Evolutionary conservation across 2,888 invertebrate genomes (phyloP).

Genomic region (Tricholauxania praeusta): DNA sequence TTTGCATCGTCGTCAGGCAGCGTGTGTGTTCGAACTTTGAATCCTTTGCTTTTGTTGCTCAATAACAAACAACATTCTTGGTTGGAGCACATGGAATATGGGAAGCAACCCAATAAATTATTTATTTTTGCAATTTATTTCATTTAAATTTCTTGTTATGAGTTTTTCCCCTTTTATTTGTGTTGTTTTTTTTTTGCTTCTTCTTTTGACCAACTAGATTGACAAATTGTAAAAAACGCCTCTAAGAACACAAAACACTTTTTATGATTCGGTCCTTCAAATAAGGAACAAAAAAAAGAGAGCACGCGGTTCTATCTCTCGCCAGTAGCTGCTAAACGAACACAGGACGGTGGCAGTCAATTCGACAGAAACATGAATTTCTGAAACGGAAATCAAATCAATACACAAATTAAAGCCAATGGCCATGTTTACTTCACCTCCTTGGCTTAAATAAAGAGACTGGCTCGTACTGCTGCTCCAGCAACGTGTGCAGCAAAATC

Average conservation of each 20-base stretch:
- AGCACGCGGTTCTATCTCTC: constrained; percentile 5
- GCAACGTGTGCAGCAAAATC: constrained; percentile 17
- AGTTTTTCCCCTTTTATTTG: neutral
- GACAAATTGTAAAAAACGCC: constrained; percentile 62
- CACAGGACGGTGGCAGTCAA: constrained; percentile 63
- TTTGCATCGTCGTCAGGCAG: neutral
- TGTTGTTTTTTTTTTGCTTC: constrained; percentile 8
- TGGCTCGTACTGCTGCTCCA: neutral
- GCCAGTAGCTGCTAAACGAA: constrained; percentile 60
- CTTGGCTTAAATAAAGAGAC: constrained; percentile 4
- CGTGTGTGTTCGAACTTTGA: constrained; percentile 12
- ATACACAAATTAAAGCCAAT: constrained; percentile 53
- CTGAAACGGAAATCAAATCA: constrained; percentile 59
- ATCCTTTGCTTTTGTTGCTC: neutral
- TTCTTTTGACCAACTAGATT: constrained; percentile 48
- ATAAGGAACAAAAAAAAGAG: constrained; percentile 11
- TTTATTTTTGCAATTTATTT: constrained; percentile 51
- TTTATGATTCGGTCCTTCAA: constrained; percentile 27
- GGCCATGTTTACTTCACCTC: constrained; percentile 33
- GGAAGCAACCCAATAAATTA: constrained; percentile 43
- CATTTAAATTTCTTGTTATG: constrained; percentile 13
- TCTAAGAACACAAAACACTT: constrained; percentile 50
- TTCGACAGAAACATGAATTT: constrained; percentile 62
- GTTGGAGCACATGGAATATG: constrained; percentile 27
- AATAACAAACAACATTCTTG: constrained; percentile 18